Base-by-base conservation (phyloP, 2,888 invertebrate species). In the Drosophila kanekoi region DNA sequence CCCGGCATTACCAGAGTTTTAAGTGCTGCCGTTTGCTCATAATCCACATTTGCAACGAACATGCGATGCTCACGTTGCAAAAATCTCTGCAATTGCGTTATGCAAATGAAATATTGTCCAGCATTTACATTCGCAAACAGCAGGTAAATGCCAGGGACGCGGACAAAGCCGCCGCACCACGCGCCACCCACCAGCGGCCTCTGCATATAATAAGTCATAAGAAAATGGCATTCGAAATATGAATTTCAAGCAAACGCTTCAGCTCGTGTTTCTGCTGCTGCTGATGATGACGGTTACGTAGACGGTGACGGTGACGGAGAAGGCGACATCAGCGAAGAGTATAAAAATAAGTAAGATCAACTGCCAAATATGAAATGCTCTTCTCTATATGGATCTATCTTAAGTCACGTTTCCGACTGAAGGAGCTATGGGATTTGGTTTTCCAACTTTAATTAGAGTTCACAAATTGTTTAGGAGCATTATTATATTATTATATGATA, bases 31-130 rank as follows among this genome's bases (percentile, higher is more conserved):
- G 58, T 49, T 54, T 59, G 52, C 56, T 59, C 45, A 41, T 45
- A 65, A 49, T 59, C 33, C 40, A 14, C 37, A 57, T 28, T 47
- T 33, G 23, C 14, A 33, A 51, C 62, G 45, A 53, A 58, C 28
- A 59, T 64, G 72, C 44, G 41, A 61, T 44, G 32, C 60, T 33
- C 56, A 32, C 37, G 51, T 56, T 59, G 59, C 43, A 52, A 16
- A 56, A 81, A 81, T 75, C 78, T 54, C 64, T 44, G 40, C 49
- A 44, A 58, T 35, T 51, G 56, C 43, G 58, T 76, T 79, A 83
- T 83, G 88, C 80, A 82, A 85, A 83, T 83, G 67, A 72, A 59
- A 85, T 64, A 75, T 76, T 58, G 51, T 63, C 44, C 58, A 48
- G 49, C 58, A 78, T 81, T 81, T 70, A 54, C 78, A 79, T 80